phyloP scores from a whole-genome alignment of 1,140 invertebrate genomes.

The Phthorimaea operculella region DNA sequence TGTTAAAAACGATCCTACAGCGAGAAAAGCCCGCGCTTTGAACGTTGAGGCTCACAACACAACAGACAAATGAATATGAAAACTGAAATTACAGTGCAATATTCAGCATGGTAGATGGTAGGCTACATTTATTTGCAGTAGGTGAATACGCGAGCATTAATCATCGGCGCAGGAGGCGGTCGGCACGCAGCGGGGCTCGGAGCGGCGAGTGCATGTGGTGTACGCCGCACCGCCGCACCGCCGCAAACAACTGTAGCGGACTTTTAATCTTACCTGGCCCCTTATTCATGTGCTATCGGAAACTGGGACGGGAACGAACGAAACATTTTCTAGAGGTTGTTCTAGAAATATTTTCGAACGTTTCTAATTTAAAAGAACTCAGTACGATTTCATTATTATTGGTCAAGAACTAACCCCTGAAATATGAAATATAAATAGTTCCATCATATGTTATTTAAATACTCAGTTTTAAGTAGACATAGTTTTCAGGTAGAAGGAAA shows the following conservation, averaged over 20 bases:
- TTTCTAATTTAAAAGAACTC: no score
- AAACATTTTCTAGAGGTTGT: no score
- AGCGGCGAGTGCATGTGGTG: constrained; percentile 33
- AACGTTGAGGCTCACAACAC: constrained; percentile 15
- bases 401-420: no score
- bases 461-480: no score
- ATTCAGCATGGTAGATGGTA: constrained; percentile 17
- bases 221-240: constrained; percentile 26
- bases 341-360: no score
- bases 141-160: constrained; percentile 35
- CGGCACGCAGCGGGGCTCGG: constrained; percentile 11
- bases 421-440: no score
- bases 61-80: constrained; percentile 46
- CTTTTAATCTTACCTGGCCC: constrained; percentile 46
- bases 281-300: neutral
- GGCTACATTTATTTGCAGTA: constrained; percentile 34
- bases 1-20: neutral
- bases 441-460: no score
- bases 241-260: constrained; percentile 41
- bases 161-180: constrained; percentile 34
- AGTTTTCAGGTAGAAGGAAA: no score
- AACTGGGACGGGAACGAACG: no score
- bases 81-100: constrained; percentile 40
- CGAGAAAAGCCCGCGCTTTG: constrained; percentile 24
- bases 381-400: no score